phyloP scores from a whole-genome alignment of 2,888 invertebrate genomes.

The Tortricodes alternella region DNA sequence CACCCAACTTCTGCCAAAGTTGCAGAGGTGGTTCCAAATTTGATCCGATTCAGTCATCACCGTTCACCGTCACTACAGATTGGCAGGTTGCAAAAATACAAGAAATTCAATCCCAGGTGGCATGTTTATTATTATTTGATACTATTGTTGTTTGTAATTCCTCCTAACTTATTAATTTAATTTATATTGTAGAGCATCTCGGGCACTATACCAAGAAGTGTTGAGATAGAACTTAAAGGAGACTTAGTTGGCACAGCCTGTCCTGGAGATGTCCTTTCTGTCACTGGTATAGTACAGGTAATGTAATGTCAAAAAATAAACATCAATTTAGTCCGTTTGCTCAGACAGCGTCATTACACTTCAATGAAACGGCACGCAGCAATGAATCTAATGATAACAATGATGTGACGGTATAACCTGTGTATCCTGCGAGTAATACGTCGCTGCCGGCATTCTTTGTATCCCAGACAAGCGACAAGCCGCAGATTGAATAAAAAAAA shows the following conservation, averaged over 20 bases:
- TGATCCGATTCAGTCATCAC: constrained; percentile 84
- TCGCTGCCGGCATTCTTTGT: too few species aligned
- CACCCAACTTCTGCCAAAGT: constrained; percentile 82
- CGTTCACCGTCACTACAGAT: constrained; percentile 88
- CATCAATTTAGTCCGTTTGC: constrained; percentile 2
- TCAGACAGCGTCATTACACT: too few species aligned
- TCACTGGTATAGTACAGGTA: constrained; percentile 94
- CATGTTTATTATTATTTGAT: neutral
- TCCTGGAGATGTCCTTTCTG: constrained; percentile 93
- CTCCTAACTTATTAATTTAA: neutral
- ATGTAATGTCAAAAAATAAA: constrained; percentile 11
- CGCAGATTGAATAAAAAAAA: too few species aligned
- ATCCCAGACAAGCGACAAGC: too few species aligned
- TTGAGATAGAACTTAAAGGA: constrained; percentile 93
- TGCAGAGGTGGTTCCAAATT: constrained; percentile 85
- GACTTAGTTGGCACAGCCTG: constrained; percentile 92
- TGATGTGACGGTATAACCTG: too few species aligned
- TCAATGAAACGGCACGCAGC: too few species aligned
- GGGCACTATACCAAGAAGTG: constrained; percentile 88
- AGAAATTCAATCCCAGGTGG: constrained; percentile 89
- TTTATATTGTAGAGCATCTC: constrained; percentile 79
- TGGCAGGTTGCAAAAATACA: constrained; percentile 92
- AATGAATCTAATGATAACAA: too few species aligned
- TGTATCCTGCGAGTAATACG: too few species aligned
- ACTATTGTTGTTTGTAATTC: neutral